phyloP scores from a whole-genome alignment of 2,113 vertebrate genomes.

The Collichthys lucidus region DNA sequence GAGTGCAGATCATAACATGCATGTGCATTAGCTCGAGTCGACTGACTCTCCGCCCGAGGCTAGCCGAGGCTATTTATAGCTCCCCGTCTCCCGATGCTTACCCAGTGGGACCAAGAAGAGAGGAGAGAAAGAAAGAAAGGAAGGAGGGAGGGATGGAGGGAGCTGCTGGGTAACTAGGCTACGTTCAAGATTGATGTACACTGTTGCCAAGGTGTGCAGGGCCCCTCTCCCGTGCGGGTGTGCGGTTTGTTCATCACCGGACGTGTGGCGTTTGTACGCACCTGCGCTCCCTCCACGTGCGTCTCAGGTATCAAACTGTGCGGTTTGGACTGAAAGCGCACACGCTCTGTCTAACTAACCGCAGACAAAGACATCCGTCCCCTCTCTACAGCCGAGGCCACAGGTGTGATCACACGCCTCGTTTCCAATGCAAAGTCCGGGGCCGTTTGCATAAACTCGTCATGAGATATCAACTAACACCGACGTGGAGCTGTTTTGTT shows the following conservation, averaged over 20 bases:
- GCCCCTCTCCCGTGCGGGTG: conserved; percentile 40
- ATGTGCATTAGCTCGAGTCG: conserved; percentile 70
- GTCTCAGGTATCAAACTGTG: conserved; percentile 52
- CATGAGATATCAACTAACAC: conserved; percentile 48
- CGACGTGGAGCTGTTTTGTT: conserved; percentile 53
- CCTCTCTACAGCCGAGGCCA: conserved; percentile 42
- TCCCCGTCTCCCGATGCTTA: conserved; percentile 70
- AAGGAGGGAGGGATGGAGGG: too few relatives aligned
- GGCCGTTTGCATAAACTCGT: conserved; percentile 67
- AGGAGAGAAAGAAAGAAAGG: conserved; percentile 41
- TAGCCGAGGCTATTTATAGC: conserved; percentile 78
- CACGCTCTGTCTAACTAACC: conserved; percentile 60
- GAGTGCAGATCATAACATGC: conserved; percentile 56
- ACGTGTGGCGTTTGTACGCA: conserved; percentile 26
- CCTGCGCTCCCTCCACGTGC: conserved; percentile 38
- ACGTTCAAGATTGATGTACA: conserved; percentile 72
- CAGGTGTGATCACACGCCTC: conserved; percentile 67
- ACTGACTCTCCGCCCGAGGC: conserved; percentile 73
- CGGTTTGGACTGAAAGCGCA: conserved; percentile 49
- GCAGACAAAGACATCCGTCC: conserved; percentile 52
- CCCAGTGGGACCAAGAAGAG: conserved; percentile 69
- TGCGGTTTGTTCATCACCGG: conserved; percentile 22
- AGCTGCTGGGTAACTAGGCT: conserved; percentile 76
- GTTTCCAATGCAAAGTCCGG: conserved; percentile 74
- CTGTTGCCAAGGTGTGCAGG: conserved; percentile 65